A percentile compares a stretch with the other conserved stretches of the same genome.
Conservation (phyloP, 2,888 invertebrate genomes). For the Sesamia inferens region DNA sequence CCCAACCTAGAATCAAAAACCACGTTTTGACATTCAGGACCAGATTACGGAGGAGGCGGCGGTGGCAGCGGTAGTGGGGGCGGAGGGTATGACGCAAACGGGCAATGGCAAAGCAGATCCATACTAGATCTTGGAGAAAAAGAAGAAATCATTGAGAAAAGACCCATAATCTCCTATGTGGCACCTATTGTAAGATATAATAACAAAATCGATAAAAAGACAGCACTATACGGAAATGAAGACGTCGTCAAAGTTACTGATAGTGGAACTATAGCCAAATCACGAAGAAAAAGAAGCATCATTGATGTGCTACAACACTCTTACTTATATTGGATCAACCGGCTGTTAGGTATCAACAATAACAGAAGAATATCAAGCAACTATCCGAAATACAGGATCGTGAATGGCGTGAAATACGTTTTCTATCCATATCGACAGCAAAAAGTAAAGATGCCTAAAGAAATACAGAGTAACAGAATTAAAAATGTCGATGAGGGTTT, state of each 20-base stretch:
- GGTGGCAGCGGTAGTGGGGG: conserved; percentile 77
- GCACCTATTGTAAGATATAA: conserved; percentile 69
- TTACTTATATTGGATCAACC: conserved; percentile 81
- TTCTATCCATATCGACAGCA: conserved; percentile 77
- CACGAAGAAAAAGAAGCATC: conserved; percentile 78
- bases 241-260: conserved; percentile 12
- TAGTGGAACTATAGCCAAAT: conserved; percentile 61
- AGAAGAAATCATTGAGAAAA: conserved; percentile 58
- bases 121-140: conserved; percentile 70
- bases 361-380: conserved; percentile 70
- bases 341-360: conserved; percentile 72
- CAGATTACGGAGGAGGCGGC: conserved; percentile 76
- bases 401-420: conserved; percentile 83
- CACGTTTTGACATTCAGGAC: conserved; percentile 74
- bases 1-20: conserved; percentile 64
- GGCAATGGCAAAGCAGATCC: conserved; percentile 87
- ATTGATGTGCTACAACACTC: conserved; percentile 80
- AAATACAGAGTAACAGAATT: conserved; percentile 63
- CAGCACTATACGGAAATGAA: conserved; percentile 1
- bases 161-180: conserved; percentile 73
- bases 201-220: conserved; percentile 61
- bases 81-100: conserved; percentile 85
- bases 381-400: conserved; percentile 77
- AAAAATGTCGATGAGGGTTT: conserved; percentile 67
- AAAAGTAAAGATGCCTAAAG: conserved; percentile 75